phyloP scores from a whole-genome alignment of 2,113 vertebrate species.

The Melanostigma gelatinosum region DNA sequence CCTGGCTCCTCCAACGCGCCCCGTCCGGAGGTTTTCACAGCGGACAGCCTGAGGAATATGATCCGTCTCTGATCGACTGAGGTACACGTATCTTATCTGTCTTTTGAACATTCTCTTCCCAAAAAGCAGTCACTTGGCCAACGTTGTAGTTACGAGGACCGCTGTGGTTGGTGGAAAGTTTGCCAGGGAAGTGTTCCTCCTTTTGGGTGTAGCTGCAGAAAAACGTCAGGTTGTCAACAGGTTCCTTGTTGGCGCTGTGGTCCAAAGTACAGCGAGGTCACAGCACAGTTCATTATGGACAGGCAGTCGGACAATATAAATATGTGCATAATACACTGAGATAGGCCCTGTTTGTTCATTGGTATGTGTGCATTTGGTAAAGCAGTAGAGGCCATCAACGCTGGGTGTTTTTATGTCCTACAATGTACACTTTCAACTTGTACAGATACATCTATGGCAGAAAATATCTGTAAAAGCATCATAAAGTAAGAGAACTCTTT shows the following conservation, averaged over 20 bases:
- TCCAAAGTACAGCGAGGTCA: constrained; percentile 72
- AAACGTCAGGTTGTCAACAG: constrained; percentile 69
- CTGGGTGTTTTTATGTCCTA: neutral
- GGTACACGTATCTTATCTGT: constrained; percentile 51
- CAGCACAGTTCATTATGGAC: constrained; percentile 39
- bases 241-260: constrained; percentile 66
- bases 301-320: constrained; percentile 2
- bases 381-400: neutral
- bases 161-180: constrained; percentile 56
- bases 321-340: constrained; percentile 27
- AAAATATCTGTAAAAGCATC: neutral
- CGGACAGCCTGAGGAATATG: constrained; percentile 32
- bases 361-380: constrained; percentile 6
- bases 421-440: neutral
- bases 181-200: constrained; percentile 31
- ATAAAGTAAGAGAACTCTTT: neutral
- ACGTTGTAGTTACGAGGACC: constrained; percentile 32
- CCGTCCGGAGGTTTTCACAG: constrained; percentile 36
- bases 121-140: constrained; percentile 26
- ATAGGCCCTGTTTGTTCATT: constrained; percentile 36
- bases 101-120: constrained; percentile 20
- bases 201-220: constrained; percentile 68
- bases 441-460: neutral
- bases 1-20: constrained; percentile 66
- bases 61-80: constrained; percentile 47